Base-by-base conservation (phyloP, 2,113 vertebrate genomes). In the human (Homo sapiens) region DNA sequence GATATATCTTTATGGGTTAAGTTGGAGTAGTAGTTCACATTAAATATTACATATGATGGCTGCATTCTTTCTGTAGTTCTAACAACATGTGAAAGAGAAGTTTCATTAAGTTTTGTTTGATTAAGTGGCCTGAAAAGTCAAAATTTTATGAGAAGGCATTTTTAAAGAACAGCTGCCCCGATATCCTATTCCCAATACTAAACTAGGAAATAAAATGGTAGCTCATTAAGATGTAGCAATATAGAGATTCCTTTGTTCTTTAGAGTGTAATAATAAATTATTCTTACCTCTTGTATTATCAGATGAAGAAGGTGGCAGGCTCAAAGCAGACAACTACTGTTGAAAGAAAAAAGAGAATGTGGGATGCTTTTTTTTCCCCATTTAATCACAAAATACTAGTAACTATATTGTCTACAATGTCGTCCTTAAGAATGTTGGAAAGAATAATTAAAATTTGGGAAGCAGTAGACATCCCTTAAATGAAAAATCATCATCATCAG, bases 251-350 rank as follows among this genome's bases (percentile, higher is more conserved):
- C 79, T 86, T 94, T 96, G 61, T 85, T 95, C 78, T 87, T 91
- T 76, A 93, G 25, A 88, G 40, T 40, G 6, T 78, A 92, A 72
- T 95, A 94, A 92, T 83, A 94, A 97, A 96, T 90, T 75, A 82
- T 61, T 96, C 98, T 99, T 99, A 99, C 99, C 99, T 99, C 98
- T 95, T 86, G 12, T 95, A 93, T 96, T 92, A 97, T 50, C 96
- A 98, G 97, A 66, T 93, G 96, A 61, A 94, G 93, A 92, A 50
- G 80, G 78, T 96, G 90, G 94, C 96, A 92, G 93, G 38, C 43
- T 93, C 72, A 85, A 97, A 96, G 95, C 90, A 85, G 84, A 80
- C 96, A 93, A 97, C 89, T 96, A 89, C 97, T 98, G 97, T 96
- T 93, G 90, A 94, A 92, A 98, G 92, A 97, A 95, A 96, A 97